These are phyloP conservation scores for Ciconia maguari DNA, from an alignment of 2,113 vertebrate genomes.

Conservation along the genomic window DNA sequence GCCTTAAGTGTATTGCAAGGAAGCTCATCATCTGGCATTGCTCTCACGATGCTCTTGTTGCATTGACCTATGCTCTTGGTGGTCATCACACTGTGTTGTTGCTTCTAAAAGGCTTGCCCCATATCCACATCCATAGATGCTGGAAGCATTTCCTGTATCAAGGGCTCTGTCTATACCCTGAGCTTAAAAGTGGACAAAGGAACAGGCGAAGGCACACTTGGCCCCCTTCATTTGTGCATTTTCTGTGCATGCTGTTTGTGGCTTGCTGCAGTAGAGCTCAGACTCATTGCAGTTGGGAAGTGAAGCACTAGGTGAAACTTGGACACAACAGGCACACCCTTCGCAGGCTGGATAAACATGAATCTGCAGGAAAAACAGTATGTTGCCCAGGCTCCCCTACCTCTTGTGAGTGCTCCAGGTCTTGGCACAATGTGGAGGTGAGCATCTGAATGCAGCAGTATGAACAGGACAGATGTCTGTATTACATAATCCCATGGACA, in stretches of 20 bases:
- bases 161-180: background rate
- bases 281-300: background rate
- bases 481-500: background rate
- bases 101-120: background rate
- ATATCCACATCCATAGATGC: background rate
- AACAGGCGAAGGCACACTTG: background rate
- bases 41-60: background rate
- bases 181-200: background rate
- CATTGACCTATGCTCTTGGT: background rate
- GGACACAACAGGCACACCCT: background rate
- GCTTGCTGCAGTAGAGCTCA: rapidly evolving
- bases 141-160: background rate
- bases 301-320: background rate
- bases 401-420: background rate
- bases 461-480: background rate
- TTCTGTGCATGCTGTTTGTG: background rate
- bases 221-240: background rate
- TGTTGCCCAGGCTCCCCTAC: background rate
- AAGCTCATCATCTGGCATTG: background rate
- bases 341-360: background rate
- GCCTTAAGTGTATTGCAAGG: background rate
- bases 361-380: background rate
- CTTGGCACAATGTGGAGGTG: background rate
- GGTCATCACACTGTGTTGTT: background rate
- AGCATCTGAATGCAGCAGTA: background rate